A percentile compares a stretch with the other conserved stretches of the same genome.
Conservation (phyloP, 2,113 vertebrate genomes). For the Pygoscelis antarcticus region DNA sequence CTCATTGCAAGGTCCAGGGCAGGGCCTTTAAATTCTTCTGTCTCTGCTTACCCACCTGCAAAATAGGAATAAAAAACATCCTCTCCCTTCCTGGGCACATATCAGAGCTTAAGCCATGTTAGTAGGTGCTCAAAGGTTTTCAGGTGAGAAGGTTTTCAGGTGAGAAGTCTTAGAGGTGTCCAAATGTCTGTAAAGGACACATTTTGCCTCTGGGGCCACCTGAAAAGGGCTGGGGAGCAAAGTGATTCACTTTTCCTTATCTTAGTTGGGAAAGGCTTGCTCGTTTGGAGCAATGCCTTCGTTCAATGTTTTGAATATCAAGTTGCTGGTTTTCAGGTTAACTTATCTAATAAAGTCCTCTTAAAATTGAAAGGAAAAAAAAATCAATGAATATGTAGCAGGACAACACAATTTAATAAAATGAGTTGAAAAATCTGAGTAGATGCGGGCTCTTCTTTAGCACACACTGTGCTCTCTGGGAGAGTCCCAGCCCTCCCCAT, state of each 20-base stretch:
- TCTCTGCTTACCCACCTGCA: background rate
- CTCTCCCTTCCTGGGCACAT: background rate
- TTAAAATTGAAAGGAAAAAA: background rate
- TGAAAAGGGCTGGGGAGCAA: background rate
- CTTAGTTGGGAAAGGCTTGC: background rate
- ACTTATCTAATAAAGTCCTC: background rate
- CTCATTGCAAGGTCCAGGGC: background rate
- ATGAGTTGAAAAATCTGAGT: background rate
- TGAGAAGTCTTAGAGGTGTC: background rate
- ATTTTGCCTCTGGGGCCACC: background rate
- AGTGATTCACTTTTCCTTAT: background rate
- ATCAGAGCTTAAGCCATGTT: background rate
- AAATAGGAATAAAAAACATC: background rate
- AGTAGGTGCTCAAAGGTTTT: background rate
- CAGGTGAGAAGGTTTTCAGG: background rate
- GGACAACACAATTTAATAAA: background rate
- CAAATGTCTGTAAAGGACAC: background rate
- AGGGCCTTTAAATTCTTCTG: background rate
- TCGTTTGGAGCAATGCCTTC: background rate
- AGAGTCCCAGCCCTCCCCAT: background rate
- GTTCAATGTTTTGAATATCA: background rate
- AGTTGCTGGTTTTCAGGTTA: background rate
- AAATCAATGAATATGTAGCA: accelerated
- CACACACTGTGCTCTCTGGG: background rate
- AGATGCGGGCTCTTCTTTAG: background rate